Percentiles rank a stretch among this genome's conserved stretches.
These are phyloP conservation scores for Abramis brama DNA, from an alignment of 2,113 vertebrate species.

Conservation along the genomic window DNA sequence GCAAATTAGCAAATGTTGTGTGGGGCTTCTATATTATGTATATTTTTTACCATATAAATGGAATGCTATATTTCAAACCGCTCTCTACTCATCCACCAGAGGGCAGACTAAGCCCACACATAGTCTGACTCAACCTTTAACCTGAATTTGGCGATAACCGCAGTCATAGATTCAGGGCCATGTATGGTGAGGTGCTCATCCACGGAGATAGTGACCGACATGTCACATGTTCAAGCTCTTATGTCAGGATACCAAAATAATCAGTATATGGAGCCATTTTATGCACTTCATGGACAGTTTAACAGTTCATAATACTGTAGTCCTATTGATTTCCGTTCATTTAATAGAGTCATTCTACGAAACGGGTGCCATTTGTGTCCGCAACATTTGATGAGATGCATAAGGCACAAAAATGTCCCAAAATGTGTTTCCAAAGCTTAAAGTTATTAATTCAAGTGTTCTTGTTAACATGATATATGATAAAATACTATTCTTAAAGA, in stretches of 20 bases:
- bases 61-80: neutral
- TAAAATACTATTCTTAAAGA: too few relatives aligned
- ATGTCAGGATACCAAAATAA: neutral
- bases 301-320: neutral
- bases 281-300: neutral
- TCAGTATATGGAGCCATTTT: neutral
- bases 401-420: too few relatives aligned
- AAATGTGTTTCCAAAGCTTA: too few relatives aligned
- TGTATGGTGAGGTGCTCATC: constrained; percentile 47
- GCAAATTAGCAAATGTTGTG: neutral
- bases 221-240: constrained; percentile 2
- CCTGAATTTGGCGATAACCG: constrained; percentile 17
- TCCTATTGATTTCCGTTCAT: neutral
- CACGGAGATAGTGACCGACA: neutral
- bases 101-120: constrained; percentile 28
- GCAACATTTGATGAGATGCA: too few relatives aligned
- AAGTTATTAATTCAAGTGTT: too few relatives aligned
- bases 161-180: constrained; percentile 9
- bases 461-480: too few relatives aligned
- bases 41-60: neutral
- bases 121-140: constrained; percentile 14
- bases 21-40: neutral
- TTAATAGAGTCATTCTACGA: too few relatives aligned
- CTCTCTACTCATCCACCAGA: constrained; percentile 38
- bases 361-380: too few relatives aligned